Evolutionary conservation across 2,888 invertebrate genomes (phyloP), one percentile per base, ranked within the genome.

Genomic region (Adelognathus sp.): DNA sequence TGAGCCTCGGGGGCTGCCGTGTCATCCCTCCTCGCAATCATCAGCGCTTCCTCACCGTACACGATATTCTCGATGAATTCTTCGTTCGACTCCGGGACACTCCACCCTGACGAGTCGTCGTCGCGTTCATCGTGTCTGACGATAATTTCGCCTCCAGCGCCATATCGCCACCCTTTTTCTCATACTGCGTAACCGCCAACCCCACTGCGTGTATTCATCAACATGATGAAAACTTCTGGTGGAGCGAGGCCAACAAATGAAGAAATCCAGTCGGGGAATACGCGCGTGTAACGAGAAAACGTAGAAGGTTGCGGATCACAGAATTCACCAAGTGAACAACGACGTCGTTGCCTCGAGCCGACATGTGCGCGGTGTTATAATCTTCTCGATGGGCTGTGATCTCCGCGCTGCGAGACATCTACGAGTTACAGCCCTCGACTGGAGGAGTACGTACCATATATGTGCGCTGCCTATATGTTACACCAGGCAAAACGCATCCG

Each of bases 131-230:
- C 21, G 46, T 14, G 61, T 46, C 31, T 36, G 21, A 36, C 60
- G 54, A 70, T 66, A 50, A 72, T 67, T 52, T 7, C 5, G 72
- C 72, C 67, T 41, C 21, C 50, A 56, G 75, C 73, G 24, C 18
- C 9, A n/a, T n/a, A n/a, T 21, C 24, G 54, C 66, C 56, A 52
- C 54, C 75, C 41, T 66, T 52, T 16, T 14, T 44, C 18, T n/a
- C 41, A 54, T 44, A 52, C 41, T 50, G 14, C 16, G 60, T 31
- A 41, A 31, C 39, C 24, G 18, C n/a, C n/a, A n/a, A n/a, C n/a
- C n/a, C n/a, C n/a, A n/a, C n/a, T n/a, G 39, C 70, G 56, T 76
- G 18, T 63, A 72, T 72, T 79, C 75, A 76, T 79, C 76, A 69
- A 72, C 76, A 52, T 27, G 36, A 79, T 72, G 76, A 72, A 76